A percentile compares a stretch with the other conserved stretches of the same genome.
Evolutionary conservation across 1,140 invertebrate species (phyloP).

Genomic region (Leptinotarsa defecta): DNA sequence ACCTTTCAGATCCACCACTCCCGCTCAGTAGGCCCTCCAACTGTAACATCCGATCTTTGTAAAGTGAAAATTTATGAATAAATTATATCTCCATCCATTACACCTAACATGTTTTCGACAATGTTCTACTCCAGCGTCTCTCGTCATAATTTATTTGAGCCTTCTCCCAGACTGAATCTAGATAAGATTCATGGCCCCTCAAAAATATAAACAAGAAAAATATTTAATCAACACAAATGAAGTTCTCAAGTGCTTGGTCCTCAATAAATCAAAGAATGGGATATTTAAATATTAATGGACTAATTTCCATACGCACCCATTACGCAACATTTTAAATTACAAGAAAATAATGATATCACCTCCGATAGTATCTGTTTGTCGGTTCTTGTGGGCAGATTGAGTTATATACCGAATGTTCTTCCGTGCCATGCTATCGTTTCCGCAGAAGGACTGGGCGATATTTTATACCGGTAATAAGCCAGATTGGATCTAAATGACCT

Average conservation of each 20-base stretch:
- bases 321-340: constrained; percentile 48
- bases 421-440: constrained; percentile 25
- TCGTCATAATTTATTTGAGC: constrained; percentile 9
- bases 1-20: neutral
- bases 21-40: neutral
- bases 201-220: constrained; percentile 14
- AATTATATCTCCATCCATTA: constrained; percentile 6
- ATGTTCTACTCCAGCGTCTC: neutral
- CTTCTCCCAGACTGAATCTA: constrained; percentile 6
- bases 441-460: constrained; percentile 16
- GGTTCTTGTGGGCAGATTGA: constrained; percentile 31
- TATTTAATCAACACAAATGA: constrained; percentile 28
- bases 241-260: constrained; percentile 25
- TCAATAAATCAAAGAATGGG: constrained; percentile 44
- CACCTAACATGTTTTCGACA: constrained; percentile 3
- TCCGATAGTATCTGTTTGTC: constrained; percentile 44
- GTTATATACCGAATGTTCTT: constrained; percentile 24
- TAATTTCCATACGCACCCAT: constrained; percentile 46
- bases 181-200: constrained; percentile 12
- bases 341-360: constrained; percentile 45
- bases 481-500: constrained; percentile 27
- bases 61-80: constrained; percentile 1
- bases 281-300: constrained; percentile 41
- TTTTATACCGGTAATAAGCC: constrained; percentile 27
- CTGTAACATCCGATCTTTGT: neutral